Percentiles rank a stretch among this genome's conserved stretches.
These are phyloP conservation scores for Phylloscopus trochilus DNA, from an alignment of 2,113 vertebrate species.

Conservation along the genomic window DNA sequence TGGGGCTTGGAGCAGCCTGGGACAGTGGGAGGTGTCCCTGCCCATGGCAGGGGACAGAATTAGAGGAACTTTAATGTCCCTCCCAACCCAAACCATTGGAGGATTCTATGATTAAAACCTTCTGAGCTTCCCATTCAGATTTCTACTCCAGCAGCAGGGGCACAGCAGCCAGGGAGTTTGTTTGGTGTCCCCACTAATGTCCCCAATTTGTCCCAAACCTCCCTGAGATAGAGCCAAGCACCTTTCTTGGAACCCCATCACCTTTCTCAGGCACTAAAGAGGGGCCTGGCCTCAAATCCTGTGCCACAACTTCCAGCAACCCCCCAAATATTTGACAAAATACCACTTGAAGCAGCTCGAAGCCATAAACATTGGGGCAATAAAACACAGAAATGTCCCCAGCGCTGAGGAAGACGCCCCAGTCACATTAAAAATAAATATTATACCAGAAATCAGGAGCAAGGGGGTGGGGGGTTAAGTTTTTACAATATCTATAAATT, in stretches of 20 bases:
- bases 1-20: fast-evolving
- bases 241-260: not conserved
- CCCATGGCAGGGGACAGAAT: not conserved
- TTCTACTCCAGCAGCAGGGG: not conserved
- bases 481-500: not conserved
- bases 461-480: too few species aligned
- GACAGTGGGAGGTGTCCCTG: not conserved
- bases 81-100: not conserved
- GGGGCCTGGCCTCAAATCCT: not conserved
- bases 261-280: not conserved
- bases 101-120: not conserved
- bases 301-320: not conserved
- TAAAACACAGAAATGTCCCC: not conserved
- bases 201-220: not conserved
- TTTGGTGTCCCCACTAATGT: not conserved
- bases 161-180: not conserved
- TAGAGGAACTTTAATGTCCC: not conserved
- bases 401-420: fast-evolving
- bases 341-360: not conserved
- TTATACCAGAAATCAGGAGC: not conserved
- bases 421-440: not conserved
- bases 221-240: fast-evolving
- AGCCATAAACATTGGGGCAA: not conserved
- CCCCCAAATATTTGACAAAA: not conserved
- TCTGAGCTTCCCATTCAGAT: not conserved